Base-by-base conservation (phyloP, 2,888 invertebrate species). In the Rhagonycha lutea region DNA sequence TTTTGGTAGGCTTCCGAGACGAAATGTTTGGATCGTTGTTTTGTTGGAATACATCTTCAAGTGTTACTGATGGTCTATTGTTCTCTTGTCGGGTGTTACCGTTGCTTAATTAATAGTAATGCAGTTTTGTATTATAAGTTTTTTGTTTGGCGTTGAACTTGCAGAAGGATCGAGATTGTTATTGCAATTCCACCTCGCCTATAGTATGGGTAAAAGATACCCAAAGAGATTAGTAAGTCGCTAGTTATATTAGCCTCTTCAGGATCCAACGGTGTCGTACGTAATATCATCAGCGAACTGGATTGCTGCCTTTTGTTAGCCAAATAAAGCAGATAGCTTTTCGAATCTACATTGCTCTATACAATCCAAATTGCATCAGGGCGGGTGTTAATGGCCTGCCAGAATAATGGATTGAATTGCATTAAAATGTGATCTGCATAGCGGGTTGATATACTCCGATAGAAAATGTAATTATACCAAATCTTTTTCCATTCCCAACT, bases 351-450 rank as follows among this genome's bases (percentile, higher is more conserved):
- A 80, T 82, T 83, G 84, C 84, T 85, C 85, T 84, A 85, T 85
- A 86, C 85, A 86, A 87, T 86, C 86, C 86, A 87, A 87, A 87
- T 87, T 87, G 87, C 87, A 87, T 87, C 86, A 86, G 85, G 83
- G 86, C 84, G 84, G 86, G 87, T 86, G 87, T 86, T 88, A 88
- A 88, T 88, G 88, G 88, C 86, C 86, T 86, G 86, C 86, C 87
- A 85, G 86, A 87, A 88, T 88, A 89, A 88, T 88, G 89, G 88
- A 88, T 88, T 87, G 88, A 88, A 89, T 88, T 88, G 88, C 88
- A 88, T 88, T 88, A 89, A 88, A 89, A 88, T 88, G 88, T 88
- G 89, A 89, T 88, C 88, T 88, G 88, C 88, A 88, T 88, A 87
- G 88, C 86, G 86, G 63, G 72, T 71, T 72, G 78, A 75, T 73